Conservation (phyloP, 2,888 invertebrate species). For the Nephrotoma flavescens region DNA sequence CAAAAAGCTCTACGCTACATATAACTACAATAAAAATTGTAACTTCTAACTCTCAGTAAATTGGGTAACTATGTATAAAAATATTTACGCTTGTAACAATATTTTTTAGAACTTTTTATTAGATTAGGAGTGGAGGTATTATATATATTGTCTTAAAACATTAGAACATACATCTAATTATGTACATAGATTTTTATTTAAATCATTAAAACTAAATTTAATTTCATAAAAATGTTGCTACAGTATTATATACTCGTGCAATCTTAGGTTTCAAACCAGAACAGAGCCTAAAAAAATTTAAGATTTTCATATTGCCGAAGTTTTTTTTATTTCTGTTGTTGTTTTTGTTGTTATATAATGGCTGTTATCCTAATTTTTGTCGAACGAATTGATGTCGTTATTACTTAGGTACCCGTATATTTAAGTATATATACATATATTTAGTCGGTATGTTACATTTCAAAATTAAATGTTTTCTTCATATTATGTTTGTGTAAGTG, state of each 20-base stretch:
- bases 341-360: neutral
- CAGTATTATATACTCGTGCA: neutral
- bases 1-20: neutral
- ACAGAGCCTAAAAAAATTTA: neutral
- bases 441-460: neutral
- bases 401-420: neutral
- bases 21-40: neutral
- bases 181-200: neutral
- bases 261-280: neutral
- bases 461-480: neutral
- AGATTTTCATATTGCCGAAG: neutral
- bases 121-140: no score
- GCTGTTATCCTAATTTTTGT: neutral
- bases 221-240: neutral
- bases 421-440: neutral
- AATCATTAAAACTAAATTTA: neutral
- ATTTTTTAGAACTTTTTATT: neutral
- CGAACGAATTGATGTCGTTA: neutral
- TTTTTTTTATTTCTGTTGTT: neutral
- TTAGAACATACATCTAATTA: neutral
- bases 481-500: neutral
- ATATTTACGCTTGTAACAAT: neutral
- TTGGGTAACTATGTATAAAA: neutral
- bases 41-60: neutral
- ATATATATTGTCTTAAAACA: neutral